phyloP scores from a whole-genome alignment of 1,140 invertebrate genomes.

The Calycopis cecrops region DNA sequence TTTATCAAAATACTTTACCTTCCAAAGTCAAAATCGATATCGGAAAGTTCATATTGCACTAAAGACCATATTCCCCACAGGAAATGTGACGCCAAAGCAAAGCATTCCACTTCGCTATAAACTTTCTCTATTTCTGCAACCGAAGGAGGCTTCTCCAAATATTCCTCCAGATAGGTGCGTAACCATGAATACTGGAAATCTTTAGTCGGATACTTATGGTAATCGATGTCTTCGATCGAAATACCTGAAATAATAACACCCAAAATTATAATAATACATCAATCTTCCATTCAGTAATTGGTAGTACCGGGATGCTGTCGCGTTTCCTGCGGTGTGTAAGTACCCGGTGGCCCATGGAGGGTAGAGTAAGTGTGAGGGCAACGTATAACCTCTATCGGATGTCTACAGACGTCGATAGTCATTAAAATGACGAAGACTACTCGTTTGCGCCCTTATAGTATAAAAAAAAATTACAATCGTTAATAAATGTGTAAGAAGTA shows the following conservation, averaged over 20 bases:
- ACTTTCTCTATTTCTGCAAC: constrained; percentile 81
- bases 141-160: constrained; percentile 68
- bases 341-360: too few relatives aligned
- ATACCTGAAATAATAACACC: constrained; percentile 75
- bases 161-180: constrained; percentile 82
- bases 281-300: too few relatives aligned
- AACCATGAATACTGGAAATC: constrained; percentile 91
- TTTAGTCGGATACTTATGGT: constrained; percentile 85
- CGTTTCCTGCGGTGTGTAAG: too few relatives aligned
- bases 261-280: background rate
- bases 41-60: constrained; percentile 92
- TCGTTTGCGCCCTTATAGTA: too few relatives aligned
- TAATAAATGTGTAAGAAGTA: background rate
- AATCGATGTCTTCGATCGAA: constrained; percentile 81
- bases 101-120: constrained; percentile 87
- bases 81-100: constrained; percentile 88
- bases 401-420: too few relatives aligned
- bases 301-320: too few relatives aligned
- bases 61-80: constrained; percentile 96
- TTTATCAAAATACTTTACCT: constrained; percentile 76
- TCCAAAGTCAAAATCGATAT: constrained; percentile 96
- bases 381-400: too few relatives aligned
- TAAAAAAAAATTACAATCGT: too few relatives aligned
- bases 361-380: too few relatives aligned
- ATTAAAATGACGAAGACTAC: too few relatives aligned